A percentile compares a stretch with the other conserved stretches of the same genome.
Evolutionary conservation across 2,797 vertebrate species (phyloP).

Genomic region (Scleropages formosus): DNA sequence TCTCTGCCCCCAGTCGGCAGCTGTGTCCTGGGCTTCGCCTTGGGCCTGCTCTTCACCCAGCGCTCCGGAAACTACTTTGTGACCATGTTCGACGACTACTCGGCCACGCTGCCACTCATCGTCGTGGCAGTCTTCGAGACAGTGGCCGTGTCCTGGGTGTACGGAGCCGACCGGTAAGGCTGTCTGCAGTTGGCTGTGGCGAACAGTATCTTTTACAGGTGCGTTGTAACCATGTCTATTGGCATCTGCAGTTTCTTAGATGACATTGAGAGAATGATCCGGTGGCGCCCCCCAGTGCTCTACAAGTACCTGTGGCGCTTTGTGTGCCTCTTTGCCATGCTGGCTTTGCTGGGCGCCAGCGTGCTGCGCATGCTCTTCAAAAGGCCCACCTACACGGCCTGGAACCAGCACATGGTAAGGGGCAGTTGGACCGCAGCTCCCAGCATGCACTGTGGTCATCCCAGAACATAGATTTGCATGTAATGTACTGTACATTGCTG

Average conservation of each 20-base stretch:
- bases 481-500: no score
- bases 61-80: constrained; percentile 79
- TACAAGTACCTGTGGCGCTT: constrained; percentile 79
- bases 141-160: constrained; percentile 75
- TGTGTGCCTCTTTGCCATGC: constrained; percentile 70
- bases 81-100: constrained; percentile 79
- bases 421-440: neutral
- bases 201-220: neutral
- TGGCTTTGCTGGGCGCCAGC: constrained; percentile 64
- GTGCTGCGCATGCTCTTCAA: constrained; percentile 65
- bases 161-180: constrained; percentile 77
- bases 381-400: constrained; percentile 71
- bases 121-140: constrained; percentile 76
- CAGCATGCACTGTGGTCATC: neutral
- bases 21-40: constrained; percentile 71
- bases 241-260: constrained; percentile 68
- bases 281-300: constrained; percentile 70
- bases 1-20: constrained; percentile 61
- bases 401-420: constrained; percentile 74
- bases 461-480: no score
- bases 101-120: constrained; percentile 70
- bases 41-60: constrained; percentile 76
- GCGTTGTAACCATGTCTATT: neutral
- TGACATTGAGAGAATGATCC: constrained; percentile 71
- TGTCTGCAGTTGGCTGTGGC: neutral